Base-by-base conservation (phyloP, 2,113 vertebrate genomes). In the Xiphophorus maculatus region DNA sequence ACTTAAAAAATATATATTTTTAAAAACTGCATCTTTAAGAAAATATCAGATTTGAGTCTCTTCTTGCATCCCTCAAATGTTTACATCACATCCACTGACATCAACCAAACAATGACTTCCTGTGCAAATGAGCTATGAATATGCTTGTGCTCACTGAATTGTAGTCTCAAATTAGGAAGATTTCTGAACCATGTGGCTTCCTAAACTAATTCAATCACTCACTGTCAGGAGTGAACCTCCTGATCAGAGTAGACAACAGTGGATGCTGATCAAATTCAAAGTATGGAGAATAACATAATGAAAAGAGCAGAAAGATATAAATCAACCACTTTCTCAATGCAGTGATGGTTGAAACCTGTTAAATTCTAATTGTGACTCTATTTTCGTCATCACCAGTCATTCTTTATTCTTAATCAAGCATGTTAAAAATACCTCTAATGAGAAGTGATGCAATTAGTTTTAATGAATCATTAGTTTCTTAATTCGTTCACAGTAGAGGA, bases 201-300 rank as follows among this genome's bases (percentile, higher is more conserved):
- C 74, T 15, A 40, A 64, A 22, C 51, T 73, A 9, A 81, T 64
- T 84, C 28, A 69, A 42, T 79, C 70, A 70, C 58, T 69, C 14
- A 28, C 19, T 69, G 61, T 70, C 60, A 70, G 67, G 73, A 63
- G 72, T 58, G 28, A 88, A 74, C 35, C 70, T 25, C 58, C 30
- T 2, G 13, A 61, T 40, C 54, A 17, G 51, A 30, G 71, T 62
- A 48, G 81, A 79, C 48, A 70, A 19, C 37, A n/a, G 27, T 54
- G 60, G 58, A 1, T 32, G 73, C 5, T 80, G 11, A 48, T 82
- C n/a, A n/a, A 65, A 71, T 79, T 61, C 4, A 67, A 14, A 35
- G 32, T 35, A 71, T 65, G 4, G 6, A 22, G 17, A 68, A 37
- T 70, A 35, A 65, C 12, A 27, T 33, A 14, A 51, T 44, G 35